These are phyloP conservation scores for Tanytarsus gracilentus DNA, from an alignment of 2,888 invertebrate species.

Conservation along the genomic window DNA sequence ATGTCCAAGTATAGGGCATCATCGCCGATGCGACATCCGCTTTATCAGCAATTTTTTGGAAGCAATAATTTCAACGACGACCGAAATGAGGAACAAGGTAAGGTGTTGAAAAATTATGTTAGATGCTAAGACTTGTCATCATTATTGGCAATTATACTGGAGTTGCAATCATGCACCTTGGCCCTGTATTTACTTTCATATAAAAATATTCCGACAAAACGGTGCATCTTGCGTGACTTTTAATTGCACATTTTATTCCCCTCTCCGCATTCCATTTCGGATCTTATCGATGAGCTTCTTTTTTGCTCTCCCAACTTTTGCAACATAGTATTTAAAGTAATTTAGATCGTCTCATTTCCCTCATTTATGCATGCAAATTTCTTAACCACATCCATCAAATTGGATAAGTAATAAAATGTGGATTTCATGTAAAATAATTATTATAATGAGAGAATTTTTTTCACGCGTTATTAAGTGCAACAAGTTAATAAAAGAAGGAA, in stretches of 20 bases:
- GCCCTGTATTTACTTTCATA: neutral
- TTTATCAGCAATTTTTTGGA: constrained; percentile 26
- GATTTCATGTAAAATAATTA: no score
- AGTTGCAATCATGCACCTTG: neutral
- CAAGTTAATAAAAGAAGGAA: no score
- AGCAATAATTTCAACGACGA: constrained; percentile 24
- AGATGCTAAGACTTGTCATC: neutral
- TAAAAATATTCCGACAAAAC: neutral
- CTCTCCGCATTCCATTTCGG: neutral
- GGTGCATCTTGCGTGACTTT: constrained; percentile 4
- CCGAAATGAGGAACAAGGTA: constrained; percentile 17
- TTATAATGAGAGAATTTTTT: no score
- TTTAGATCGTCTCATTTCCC: no score
- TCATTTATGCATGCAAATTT: no score
- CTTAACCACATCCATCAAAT: no score
- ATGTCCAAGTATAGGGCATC: constrained; percentile 33
- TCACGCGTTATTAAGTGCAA: no score
- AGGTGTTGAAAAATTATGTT: neutral
- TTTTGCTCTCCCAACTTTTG: neutral
- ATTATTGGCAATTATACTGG: no score
- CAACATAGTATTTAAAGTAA: no score
- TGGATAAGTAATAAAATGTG: no score
- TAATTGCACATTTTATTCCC: neutral
- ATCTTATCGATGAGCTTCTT: neutral
- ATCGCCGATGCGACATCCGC: constrained; percentile 29